These are phyloP conservation scores for Linnaemya tessellans DNA, from an alignment of 2,888 invertebrate genomes.

Conservation along the genomic window DNA sequence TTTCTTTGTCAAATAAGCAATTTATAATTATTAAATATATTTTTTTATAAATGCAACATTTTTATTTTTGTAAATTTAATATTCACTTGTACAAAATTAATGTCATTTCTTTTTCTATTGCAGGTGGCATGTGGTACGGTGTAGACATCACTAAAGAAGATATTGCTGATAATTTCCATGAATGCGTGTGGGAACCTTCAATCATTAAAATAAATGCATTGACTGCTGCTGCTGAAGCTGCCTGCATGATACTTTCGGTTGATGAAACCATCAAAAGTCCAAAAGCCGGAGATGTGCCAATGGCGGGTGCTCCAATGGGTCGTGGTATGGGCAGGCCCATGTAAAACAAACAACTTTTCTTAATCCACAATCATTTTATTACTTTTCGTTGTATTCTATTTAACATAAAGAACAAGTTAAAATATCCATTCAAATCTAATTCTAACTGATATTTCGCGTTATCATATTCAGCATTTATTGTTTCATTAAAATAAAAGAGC, in stretches of 20 bases:
- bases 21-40: no score
- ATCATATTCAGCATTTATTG: constrained; percentile 59
- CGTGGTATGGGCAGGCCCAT: constrained; percentile 91
- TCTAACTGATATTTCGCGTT: constrained; percentile 33
- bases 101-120: constrained; percentile 55
- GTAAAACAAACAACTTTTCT: constrained; percentile 76
- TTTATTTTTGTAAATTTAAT: no score
- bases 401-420: constrained; percentile 13
- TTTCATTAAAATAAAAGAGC: constrained; percentile 31
- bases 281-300: constrained; percentile 84
- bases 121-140: constrained; percentile 94
- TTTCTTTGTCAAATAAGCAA: no score
- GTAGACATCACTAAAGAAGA: constrained; percentile 97
- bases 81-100: neutral
- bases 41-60: no score
- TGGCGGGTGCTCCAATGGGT: constrained; percentile 85
- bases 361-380: constrained; percentile 70
- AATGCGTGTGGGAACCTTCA: constrained; percentile 99
- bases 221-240: constrained; percentile 97
- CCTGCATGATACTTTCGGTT: constrained; percentile 96
- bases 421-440: constrained; percentile 41
- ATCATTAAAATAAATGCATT: constrained; percentile 98
- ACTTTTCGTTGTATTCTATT: constrained; percentile 33
- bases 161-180: constrained; percentile 95
- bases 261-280: constrained; percentile 99